Base-by-base conservation (phyloP, 2,888 invertebrate genomes). In the Lydus trimaculatus region DNA sequence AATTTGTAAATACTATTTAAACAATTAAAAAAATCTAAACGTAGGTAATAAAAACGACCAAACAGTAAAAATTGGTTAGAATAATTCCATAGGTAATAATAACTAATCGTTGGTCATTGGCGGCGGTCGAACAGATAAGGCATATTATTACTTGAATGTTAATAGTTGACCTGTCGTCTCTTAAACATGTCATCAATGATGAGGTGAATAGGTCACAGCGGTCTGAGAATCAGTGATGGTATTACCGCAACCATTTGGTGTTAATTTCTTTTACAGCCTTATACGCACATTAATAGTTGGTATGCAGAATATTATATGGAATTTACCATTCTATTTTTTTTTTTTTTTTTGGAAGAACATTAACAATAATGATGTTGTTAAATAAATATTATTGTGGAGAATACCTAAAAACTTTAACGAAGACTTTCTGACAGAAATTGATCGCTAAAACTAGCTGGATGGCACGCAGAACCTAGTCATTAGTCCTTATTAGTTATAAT, bases 401-500 rank as follows among this genome's bases (percentile, higher is more conserved):
- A 20, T 1, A 48, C 2, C 7, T 17, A 11, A 9, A 43, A 48
- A 3, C 2, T 15, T 36, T 36, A 3, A 13, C 1, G 36, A 36
- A 15, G 1, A 15, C n/a, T 36, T 31, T 33, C 2, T 61, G 61
- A 39, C 61, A 61, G 23, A 36, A 43, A 56, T 56, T 56, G 56
- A 56, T 56, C 56, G 11, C 13, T 56, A 56, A 56, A 56, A 56
- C 56, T 56, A 25, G 13, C 56, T 56, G 23, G 56, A 23, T 59
- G 63, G 61, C 70, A 70, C 70, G 70, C 67, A 70, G 52, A 43
- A 65, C 25, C 59, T 33, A 33, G 67, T 70, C 67, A 70, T 70
- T 70, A 70, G 67, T 39, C 67, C 63, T 70, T 70, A 67, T 70
- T 70, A 65, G 64, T 70, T 58, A 59, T 70, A 70, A 70, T 70